Conservation (phyloP, 2,888 invertebrate genomes). For the Clivina fossor region DNA sequence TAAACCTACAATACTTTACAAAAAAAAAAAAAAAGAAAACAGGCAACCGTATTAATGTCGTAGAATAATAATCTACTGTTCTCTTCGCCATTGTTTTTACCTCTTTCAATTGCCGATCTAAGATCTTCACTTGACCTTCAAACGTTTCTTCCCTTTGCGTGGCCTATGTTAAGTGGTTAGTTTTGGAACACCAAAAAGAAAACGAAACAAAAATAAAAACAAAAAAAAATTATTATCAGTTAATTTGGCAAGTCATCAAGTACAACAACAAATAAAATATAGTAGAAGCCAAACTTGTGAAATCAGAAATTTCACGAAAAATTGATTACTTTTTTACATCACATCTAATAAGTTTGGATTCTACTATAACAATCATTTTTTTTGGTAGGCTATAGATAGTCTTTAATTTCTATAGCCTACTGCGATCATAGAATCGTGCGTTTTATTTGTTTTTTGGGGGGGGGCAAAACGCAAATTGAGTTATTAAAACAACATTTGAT, state of each 20-base stretch:
- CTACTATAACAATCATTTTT: too few species aligned
- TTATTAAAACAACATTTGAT: constrained; percentile 1
- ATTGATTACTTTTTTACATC: too few species aligned
- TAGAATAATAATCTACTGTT: not conserved
- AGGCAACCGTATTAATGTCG: not conserved
- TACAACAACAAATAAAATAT: constrained; percentile 39
- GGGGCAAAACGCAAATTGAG: not conserved
- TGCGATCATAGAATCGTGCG: too few species aligned
- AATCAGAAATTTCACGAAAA: too few species aligned
- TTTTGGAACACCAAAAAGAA: constrained; percentile 50
- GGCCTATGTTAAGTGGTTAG: constrained; percentile 67
- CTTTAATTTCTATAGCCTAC: too few species aligned
- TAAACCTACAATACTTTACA: constrained; percentile 1
- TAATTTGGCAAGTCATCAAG: constrained; percentile 30
- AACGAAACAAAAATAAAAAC: constrained; percentile 47
- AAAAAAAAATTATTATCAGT: constrained; percentile 39
- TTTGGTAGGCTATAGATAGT: too few species aligned
- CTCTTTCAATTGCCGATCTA: constrained; percentile 91
- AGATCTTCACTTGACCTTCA: constrained; percentile 86
- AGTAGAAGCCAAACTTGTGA: too few species aligned
- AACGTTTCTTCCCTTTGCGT: constrained; percentile 94
- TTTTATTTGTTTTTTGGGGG: too few species aligned
- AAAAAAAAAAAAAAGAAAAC: not conserved
- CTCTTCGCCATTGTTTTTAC: constrained; percentile 83
- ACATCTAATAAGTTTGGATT: too few species aligned